These are phyloP conservation scores for Lagocephalus sceleratus DNA, from an alignment of 2,797 vertebrate species.

Conservation along the genomic window DNA sequence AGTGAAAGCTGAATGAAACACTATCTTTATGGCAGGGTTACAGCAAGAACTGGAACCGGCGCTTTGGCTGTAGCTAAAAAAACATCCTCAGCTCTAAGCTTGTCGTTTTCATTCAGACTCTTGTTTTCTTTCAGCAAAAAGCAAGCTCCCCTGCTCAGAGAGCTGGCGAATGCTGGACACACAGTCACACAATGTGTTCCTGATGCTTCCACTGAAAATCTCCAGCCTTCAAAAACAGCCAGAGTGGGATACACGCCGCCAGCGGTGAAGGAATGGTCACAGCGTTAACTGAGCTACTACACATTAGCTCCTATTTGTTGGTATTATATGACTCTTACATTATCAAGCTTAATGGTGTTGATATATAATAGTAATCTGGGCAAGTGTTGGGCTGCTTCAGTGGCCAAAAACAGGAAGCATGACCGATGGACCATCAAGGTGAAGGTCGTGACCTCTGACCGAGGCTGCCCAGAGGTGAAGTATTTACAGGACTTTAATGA, in stretches of 20 bases:
- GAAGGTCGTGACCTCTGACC: too few species aligned
- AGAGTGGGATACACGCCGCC: constrained; percentile 53
- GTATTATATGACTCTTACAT: too few species aligned
- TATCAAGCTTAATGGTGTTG: too few species aligned
- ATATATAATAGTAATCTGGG: too few species aligned
- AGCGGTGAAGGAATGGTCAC: constrained; percentile 46
- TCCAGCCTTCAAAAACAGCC: constrained; percentile 41
- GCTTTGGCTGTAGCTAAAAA: constrained; percentile 69
- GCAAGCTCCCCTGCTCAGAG: constrained; percentile 63
- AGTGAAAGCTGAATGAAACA: constrained; percentile 69
- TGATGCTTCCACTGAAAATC: constrained; percentile 50
- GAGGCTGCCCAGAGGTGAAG: too few species aligned
- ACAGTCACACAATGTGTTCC: constrained; percentile 66
- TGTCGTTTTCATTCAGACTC: constrained; percentile 72
- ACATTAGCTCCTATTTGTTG: constrained; percentile 1
- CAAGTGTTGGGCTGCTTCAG: not conserved
- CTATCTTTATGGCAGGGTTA: constrained; percentile 66
- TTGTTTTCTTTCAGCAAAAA: constrained; percentile 74
- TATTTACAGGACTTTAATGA: too few species aligned
- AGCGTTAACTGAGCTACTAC: constrained; percentile 36
- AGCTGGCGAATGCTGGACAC: constrained; percentile 65
- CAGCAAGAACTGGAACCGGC: constrained; percentile 65
- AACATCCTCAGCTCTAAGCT: constrained; percentile 73
- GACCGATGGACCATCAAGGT: too few species aligned
- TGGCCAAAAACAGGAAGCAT: too few species aligned